Conservation (phyloP, 2,888 invertebrate species). For the Diadegma fenestrale region DNA sequence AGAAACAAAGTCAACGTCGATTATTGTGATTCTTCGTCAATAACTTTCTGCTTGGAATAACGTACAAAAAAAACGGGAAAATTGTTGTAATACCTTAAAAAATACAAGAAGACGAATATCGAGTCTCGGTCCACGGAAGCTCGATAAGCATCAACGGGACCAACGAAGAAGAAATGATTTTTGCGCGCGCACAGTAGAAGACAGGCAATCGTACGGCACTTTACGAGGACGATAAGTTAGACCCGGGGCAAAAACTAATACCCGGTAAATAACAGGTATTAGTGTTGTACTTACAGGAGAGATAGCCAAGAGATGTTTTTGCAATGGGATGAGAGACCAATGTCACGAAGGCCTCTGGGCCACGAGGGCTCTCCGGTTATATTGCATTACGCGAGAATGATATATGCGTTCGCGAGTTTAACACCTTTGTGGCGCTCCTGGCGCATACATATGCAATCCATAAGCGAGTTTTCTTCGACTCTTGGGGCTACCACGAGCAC, state of each 20-base stretch:
- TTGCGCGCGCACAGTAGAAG: slow-evolving; percentile 72
- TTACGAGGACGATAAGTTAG: slow-evolving; percentile 81
- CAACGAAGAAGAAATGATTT: slow-evolving; percentile 28
- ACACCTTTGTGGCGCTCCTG: slow-evolving; percentile 69
- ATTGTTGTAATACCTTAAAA: slow-evolving; percentile 31
- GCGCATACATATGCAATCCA: not conserved
- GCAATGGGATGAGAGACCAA: slow-evolving; percentile 30
- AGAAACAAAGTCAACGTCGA: not conserved
- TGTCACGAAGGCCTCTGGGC: slow-evolving; percentile 71
- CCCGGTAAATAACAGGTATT: slow-evolving; percentile 80
- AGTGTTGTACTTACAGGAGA: slow-evolving; percentile 77
- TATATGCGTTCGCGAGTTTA: slow-evolving; percentile 78
- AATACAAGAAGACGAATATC: slow-evolving; percentile 68
- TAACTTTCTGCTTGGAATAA: not conserved
- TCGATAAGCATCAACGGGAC: slow-evolving; percentile 11
- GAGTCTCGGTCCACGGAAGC: slow-evolving; percentile 18
- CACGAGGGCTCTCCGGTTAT: slow-evolving; percentile 72
- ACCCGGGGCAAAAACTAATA: slow-evolving; percentile 79
- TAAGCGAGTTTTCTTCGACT: slow-evolving; percentile 20
- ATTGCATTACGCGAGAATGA: slow-evolving; percentile 79
- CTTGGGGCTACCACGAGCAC: slow-evolving; percentile 44
- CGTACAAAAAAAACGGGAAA: no score
- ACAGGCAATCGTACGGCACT: slow-evolving; percentile 79
- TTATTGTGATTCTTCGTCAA: not conserved
- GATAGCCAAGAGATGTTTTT: slow-evolving; percentile 46